phyloP scores from a whole-genome alignment of 2,797 vertebrate genomes.

The Liasis olivaceus region DNA sequence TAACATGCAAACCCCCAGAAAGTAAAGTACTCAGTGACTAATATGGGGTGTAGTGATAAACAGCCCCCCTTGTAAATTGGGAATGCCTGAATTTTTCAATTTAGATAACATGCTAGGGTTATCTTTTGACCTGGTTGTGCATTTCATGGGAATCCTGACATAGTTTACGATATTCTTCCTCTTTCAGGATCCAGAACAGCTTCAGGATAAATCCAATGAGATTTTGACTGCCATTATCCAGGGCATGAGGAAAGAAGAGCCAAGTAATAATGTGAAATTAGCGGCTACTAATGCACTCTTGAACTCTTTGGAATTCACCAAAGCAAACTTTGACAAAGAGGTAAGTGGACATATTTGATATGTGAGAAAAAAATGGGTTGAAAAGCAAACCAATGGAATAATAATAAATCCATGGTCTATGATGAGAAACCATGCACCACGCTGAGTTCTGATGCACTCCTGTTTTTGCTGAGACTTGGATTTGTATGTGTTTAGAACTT shows the following conservation, averaged over 20 bases:
- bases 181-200: slow-evolving; percentile 92
- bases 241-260: slow-evolving; percentile 98
- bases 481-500: fast-evolving
- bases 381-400: background rate
- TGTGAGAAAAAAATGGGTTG: background rate
- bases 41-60: background rate
- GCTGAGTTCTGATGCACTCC: slow-evolving; percentile 63
- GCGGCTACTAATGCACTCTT: slow-evolving; percentile 96
- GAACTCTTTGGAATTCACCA: slow-evolving; percentile 98
- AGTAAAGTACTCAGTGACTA: background rate
- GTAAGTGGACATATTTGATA: slow-evolving; percentile 65
- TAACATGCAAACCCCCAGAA: background rate
- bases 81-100: background rate
- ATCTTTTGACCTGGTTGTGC: background rate
- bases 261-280: slow-evolving; percentile 97
- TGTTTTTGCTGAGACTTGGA: slow-evolving; percentile 46
- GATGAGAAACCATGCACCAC: slow-evolving; percentile 69
- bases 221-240: slow-evolving; percentile 99
- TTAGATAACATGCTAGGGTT: background rate
- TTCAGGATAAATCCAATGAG: slow-evolving; percentile 97
- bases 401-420: slow-evolving; percentile 44
- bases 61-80: background rate
- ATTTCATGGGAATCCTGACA: background rate
- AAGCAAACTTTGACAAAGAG: slow-evolving; percentile 98
- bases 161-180: background rate